phyloP scores from a whole-genome alignment of 2,113 vertebrate species.

The Tylochromis polylepis region DNA sequence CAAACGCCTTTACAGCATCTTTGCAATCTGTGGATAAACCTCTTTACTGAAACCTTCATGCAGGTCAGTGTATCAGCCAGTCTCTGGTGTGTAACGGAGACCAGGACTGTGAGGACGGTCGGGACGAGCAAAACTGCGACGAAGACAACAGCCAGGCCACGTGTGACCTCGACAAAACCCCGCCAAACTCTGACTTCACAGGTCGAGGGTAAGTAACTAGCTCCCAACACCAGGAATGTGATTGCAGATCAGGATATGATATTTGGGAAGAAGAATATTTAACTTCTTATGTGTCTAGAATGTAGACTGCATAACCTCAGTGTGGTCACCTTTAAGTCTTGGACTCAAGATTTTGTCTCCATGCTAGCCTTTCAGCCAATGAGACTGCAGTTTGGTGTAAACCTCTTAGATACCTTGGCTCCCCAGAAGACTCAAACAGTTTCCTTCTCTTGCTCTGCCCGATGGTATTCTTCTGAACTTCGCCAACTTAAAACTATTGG shows the following conservation, averaged over 20 bases:
- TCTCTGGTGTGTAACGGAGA: conserved; percentile 89
- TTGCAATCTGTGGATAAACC: neutral
- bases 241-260: neutral
- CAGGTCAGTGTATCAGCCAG: conserved; percentile 85
- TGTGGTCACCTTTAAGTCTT: neutral
- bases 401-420: neutral
- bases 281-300: neutral
- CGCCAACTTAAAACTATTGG: no score
- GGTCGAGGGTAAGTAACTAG: conserved; percentile 78
- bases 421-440: no score
- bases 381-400: neutral
- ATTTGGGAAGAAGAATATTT: neutral
- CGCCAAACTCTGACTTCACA: conserved; percentile 83
- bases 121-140: conserved; percentile 82
- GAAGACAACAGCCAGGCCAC: conserved; percentile 36
- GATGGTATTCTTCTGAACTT: no score
- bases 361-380: neutral
- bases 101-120: conserved; percentile 87
- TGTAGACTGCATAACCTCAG: neutral
- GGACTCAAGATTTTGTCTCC: neutral
- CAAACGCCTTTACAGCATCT: neutral
- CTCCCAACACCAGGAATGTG: neutral
- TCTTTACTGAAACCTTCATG: neutral
- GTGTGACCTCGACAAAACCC: conserved; percentile 78
- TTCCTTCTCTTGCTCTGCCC: no score